A percentile compares a stretch with the other conserved stretches of the same genome.
Conservation (phyloP, 2,888 invertebrate species). For the Neoitamus cyanurus region DNA sequence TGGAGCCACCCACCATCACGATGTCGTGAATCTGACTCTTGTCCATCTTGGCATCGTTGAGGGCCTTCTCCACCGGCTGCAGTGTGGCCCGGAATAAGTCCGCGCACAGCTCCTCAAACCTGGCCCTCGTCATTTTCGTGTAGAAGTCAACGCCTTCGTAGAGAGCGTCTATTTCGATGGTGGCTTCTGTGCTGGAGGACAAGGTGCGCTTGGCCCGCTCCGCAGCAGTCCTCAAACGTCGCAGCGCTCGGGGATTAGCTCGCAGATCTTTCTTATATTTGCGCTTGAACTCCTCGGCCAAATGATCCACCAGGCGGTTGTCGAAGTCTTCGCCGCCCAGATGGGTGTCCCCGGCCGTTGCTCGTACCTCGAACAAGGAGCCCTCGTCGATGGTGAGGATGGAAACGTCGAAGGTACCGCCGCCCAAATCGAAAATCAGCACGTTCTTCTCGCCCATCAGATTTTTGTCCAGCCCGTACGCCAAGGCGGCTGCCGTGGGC, state of each 20-base stretch:
- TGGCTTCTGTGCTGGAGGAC: conserved; percentile 78
- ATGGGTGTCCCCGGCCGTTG: conserved; percentile 92
- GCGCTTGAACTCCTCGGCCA: conserved; percentile 85
- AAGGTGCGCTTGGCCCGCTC: conserved; percentile 80
- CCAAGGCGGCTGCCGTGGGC: conserved; percentile 90
- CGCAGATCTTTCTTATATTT: conserved; percentile 76
- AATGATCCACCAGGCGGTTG: conserved; percentile 85
- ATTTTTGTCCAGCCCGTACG: conserved; percentile 88
- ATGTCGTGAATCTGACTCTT: conserved; percentile 79
- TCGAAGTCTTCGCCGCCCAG: conserved; percentile 92
- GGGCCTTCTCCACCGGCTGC: conserved; percentile 79
- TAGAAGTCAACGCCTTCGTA: conserved; percentile 78
- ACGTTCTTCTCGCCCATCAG: conserved; percentile 81
- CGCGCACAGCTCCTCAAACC: conserved; percentile 78
- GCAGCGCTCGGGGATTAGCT: conserved; percentile 71
- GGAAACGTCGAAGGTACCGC: conserved; percentile 94
- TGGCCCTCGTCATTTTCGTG: conserved; percentile 75
- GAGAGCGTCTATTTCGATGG: conserved; percentile 77
- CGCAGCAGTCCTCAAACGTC: conserved; percentile 77
- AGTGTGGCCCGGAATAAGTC: conserved; percentile 77
- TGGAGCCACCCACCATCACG: conserved; percentile 82
- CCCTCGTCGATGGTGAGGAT: conserved; percentile 92
- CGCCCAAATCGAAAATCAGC: conserved; percentile 70
- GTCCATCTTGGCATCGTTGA: conserved; percentile 79
- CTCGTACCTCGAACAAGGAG: conserved; percentile 88